Evolutionary conservation across 2,888 invertebrate species (phyloP).

Genomic region (Lithosia quadra): DNA sequence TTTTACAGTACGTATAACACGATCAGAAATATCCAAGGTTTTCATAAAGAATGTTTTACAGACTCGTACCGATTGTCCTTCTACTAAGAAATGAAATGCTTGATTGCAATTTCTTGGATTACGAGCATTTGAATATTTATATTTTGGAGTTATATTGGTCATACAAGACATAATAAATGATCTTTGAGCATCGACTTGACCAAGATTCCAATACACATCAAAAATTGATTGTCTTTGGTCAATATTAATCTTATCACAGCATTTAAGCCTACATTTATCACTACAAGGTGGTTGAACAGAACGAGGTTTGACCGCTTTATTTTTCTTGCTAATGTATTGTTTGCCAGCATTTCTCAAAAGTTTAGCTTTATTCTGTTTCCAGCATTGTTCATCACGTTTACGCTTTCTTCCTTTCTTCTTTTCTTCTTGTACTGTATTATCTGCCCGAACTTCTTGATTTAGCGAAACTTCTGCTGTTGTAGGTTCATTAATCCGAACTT

Average conservation of each 20-base stretch:
- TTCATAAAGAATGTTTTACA: slow-evolving; percentile 6
- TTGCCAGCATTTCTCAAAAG: slow-evolving; percentile 32
- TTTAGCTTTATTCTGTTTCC: slow-evolving; percentile 8
- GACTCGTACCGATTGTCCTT: neutral
- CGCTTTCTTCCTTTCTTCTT: slow-evolving; percentile 19
- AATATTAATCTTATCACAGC: neutral
- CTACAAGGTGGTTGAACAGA: slow-evolving; percentile 36
- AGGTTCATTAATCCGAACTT: slow-evolving; percentile 1
- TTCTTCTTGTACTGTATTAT: slow-evolving; percentile 28
- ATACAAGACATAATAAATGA: slow-evolving; percentile 37
- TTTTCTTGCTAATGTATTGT: slow-evolving; percentile 30
- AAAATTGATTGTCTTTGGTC: slow-evolving; percentile 6
- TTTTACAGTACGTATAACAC: slow-evolving; percentile 6
- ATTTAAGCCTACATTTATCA: slow-evolving; percentile 15
- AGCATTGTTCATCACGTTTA: slow-evolving; percentile 5
- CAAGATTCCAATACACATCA: neutral
- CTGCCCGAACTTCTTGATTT: slow-evolving; percentile 26
- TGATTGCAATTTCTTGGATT: slow-evolving; percentile 5
- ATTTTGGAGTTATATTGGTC: slow-evolving; percentile 30
- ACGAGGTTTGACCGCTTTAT: slow-evolving; percentile 31
- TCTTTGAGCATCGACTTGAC: neutral
- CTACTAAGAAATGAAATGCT: slow-evolving; percentile 1
- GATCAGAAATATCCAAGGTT: slow-evolving; percentile 5
- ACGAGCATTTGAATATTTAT: neutral
- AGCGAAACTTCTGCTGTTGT: slow-evolving; percentile 20